phyloP scores from a whole-genome alignment of 2,113 vertebrate species.

The Paramisgurnus dabryanus region DNA sequence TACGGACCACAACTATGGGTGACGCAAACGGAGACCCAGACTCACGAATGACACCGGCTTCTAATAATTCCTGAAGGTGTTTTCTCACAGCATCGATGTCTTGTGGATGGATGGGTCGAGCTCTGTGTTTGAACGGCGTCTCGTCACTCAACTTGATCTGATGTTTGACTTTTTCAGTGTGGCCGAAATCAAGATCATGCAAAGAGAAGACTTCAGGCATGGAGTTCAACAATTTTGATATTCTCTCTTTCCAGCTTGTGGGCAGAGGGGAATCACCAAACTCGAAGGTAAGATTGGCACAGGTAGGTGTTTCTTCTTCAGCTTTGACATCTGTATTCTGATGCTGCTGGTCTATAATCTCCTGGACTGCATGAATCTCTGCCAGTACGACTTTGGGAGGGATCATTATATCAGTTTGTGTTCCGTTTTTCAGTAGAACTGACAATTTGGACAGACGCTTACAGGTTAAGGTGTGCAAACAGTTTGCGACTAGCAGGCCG shows the following conservation, averaged over 20 bases:
- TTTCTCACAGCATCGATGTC: conserved; percentile 29
- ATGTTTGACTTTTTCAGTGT: conserved; percentile 25
- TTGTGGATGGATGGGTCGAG: conserved; percentile 34
- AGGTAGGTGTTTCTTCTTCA: background rate
- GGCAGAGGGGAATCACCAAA: background rate
- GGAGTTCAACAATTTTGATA: background rate
- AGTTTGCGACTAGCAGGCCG: background rate
- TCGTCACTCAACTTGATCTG: conserved; percentile 37
- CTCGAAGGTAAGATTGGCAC: conserved; percentile 14
- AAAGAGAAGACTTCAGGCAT: conserved; percentile 41
- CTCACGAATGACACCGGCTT: conserved; percentile 7
- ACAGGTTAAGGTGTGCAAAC: background rate
- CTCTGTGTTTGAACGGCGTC: conserved; percentile 34
- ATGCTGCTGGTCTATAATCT: background rate
- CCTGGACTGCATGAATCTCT: background rate
- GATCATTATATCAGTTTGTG: background rate
- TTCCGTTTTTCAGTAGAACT: background rate
- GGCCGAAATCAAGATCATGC: conserved; percentile 24
- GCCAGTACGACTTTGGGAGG: background rate
- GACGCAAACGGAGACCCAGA: conserved; percentile 7
- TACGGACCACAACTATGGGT: conserved; percentile 19
- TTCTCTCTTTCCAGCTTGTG: conserved; percentile 19
- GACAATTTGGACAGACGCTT: background rate
- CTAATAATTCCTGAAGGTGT: conserved; percentile 13
- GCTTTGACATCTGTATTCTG: background rate